phyloP scores from a whole-genome alignment of 1,140 invertebrate genomes.

The Carcinoscorpius rotundicauda region DNA sequence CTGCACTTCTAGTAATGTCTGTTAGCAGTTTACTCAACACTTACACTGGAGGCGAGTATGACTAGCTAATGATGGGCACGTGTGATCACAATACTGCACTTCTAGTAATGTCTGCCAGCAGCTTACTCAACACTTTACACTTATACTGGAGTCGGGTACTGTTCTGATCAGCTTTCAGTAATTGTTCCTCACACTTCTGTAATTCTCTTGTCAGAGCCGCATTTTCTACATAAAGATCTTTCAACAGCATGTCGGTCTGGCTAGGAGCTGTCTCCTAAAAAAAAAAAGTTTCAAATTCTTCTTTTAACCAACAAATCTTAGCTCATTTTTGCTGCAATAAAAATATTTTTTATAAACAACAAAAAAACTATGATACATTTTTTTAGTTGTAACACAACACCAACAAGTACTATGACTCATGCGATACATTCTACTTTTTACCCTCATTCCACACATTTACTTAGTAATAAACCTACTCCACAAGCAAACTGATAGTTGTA shows the following conservation, averaged over 20 bases:
- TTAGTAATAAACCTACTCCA: too few species aligned
- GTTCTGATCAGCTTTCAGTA: conserved; percentile 4
- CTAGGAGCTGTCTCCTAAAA: background rate
- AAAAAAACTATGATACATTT: too few species aligned
- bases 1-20: background rate
- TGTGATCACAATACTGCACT: background rate
- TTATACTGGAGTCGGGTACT: conserved; percentile 1
- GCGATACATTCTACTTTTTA: too few species aligned
- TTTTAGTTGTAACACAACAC: too few species aligned
- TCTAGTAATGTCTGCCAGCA: conserved; percentile 4
- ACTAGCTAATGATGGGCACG: background rate
- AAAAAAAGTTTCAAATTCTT: too few species aligned
- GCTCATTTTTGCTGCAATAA: too few species aligned
- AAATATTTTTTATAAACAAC: too few species aligned
- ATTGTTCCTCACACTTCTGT: background rate
- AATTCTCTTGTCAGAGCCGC: conserved; percentile 1
- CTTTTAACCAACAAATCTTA: too few species aligned
- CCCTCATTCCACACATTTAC: too few species aligned
- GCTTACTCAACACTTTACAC: conserved; percentile 4
- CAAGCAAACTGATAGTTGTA: too few species aligned
- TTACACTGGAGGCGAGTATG: background rate
- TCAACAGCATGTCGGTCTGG: conserved; percentile 2
- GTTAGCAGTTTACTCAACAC: conserved; percentile 6
- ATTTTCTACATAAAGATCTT: conserved; percentile 9
- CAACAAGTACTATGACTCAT: too few species aligned